Percentiles rank a stretch among this genome's conserved stretches.
These are phyloP conservation scores for Aspiorhynchus laticeps DNA, from an alignment of 2,113 vertebrate genomes.

Conservation along the genomic window DNA sequence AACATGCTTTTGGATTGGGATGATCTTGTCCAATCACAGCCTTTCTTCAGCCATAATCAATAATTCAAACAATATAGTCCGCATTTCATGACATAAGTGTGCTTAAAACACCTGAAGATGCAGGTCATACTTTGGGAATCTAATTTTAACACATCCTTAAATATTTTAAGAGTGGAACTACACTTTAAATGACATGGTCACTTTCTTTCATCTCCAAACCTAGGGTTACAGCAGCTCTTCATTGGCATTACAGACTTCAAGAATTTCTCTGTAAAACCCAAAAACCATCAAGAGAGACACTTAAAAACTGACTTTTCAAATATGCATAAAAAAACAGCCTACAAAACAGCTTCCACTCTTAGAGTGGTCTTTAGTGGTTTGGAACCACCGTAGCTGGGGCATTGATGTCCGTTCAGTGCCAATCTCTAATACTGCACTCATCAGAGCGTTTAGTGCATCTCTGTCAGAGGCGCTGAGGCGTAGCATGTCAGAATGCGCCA, in stretches of 20 bases:
- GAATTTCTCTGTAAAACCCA: not conserved
- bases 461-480: not conserved
- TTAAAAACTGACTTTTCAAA: slow-evolving; percentile 18
- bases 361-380: slow-evolving; percentile 16
- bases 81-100: not conserved
- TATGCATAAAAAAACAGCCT: too few species aligned
- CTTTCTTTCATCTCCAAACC: not conserved
- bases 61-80: not conserved
- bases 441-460: slow-evolving; percentile 22
- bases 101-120: not conserved
- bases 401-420: slow-evolving; percentile 24
- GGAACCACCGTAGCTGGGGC: not conserved
- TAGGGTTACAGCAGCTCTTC: not conserved
- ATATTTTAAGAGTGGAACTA: slow-evolving; percentile 4
- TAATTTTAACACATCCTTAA: not conserved
- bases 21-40: not conserved
- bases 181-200: not conserved
- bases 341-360: slow-evolving; percentile 20
- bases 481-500: slow-evolving; percentile 17
- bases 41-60: not conserved
- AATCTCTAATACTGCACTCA: slow-evolving; percentile 26
- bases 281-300: not conserved
- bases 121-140: slow-evolving; percentile 20
- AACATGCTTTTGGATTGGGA: not conserved
- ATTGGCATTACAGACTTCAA: not conserved